A percentile compares a stretch with the other conserved stretches of the same genome.
phyloP scores from a whole-genome alignment of 2,113 vertebrate genomes.

The Bungarus multicinctus region DNA sequence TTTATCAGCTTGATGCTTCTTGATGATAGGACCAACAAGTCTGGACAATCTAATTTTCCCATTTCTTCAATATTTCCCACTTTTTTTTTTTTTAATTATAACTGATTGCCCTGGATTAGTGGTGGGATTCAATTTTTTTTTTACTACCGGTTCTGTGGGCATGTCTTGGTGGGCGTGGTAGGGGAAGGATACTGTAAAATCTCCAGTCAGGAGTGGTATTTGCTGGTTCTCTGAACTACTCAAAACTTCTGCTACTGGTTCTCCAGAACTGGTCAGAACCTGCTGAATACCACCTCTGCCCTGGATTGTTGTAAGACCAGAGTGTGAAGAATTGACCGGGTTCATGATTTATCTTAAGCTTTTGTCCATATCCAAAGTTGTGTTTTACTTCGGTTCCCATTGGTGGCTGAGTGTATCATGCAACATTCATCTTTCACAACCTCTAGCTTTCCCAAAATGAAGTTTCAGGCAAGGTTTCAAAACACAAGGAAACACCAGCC shows the following conservation, averaged over 20 bases:
- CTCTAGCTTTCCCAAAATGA: not conserved
- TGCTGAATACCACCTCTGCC: too few relatives aligned
- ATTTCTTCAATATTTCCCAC: not conserved
- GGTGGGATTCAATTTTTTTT: too few relatives aligned
- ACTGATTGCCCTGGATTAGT: too few relatives aligned
- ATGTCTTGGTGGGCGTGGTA: too few relatives aligned
- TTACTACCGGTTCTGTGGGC: too few relatives aligned
- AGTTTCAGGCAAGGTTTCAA: not conserved
- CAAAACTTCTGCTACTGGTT: too few relatives aligned
- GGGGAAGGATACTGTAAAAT: too few relatives aligned
- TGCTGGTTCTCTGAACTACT: too few relatives aligned
- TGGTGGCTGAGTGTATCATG: not conserved
- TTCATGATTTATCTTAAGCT: not conserved
- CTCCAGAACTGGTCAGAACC: too few relatives aligned
- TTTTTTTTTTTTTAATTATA: not conserved
- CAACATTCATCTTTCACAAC: not conserved
- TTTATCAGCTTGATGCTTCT: not conserved
- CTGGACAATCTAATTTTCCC: not conserved
- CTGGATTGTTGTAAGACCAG: not conserved
- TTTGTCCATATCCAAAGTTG: not conserved
- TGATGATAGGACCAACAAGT: not conserved
- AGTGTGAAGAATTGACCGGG: not conserved
- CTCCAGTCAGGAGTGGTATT: too few relatives aligned
- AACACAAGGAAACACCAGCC: not conserved
- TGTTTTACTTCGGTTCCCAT: not conserved